Base-by-base conservation (phyloP, 2,113 vertebrate genomes). In the Sarotherodon lohbergeri region DNA sequence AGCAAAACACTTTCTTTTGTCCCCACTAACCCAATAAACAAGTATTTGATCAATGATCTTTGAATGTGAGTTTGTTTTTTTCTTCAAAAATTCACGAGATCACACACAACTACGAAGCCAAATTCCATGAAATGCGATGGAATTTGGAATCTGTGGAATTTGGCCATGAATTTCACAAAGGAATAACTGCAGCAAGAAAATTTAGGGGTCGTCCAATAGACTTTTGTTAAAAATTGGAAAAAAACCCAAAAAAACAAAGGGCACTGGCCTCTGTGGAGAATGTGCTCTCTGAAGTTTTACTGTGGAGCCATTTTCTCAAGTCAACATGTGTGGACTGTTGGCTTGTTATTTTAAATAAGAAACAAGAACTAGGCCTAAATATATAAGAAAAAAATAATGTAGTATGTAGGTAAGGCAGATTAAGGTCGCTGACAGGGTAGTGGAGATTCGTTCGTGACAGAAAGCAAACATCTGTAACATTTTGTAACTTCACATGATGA, bases 161-260 rank as follows among this genome's bases (percentile, higher is more conserved):
- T 71, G 11, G 36, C 9, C 6, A 36, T 36, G 5, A 36, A 66
- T 66, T 36, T n/a, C 66, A 43, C 1, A 3, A 24, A 43, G 0
- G n/a, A 71, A 22, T 5, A 68, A 22, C 36, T 0, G 0, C 3
- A 41, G 19, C 13, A 0, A 0, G n/a, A 22, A 41, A 22, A 68
- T 22, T 41, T 41, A 41, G 19, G 4, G 19, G 0, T 39, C 6
- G 2, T 41, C 34, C 19, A 68, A 1, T 4, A 1, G 17, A 39
- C 5, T 3, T 39, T 22, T 0, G 0, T n/a, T 68, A 68, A 68
- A 68, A 14, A 22, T 22, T 22, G 29, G 8, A 52, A 19, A n/a
- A 9, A 52, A 5, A 8, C 3, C 27, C 27, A 8, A 34, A 19
- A 36, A 10, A 5, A 39, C 10, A 10, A 9, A n/a, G 8, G 50